Conservation (phyloP, 2,888 invertebrate genomes). For the Portevinia maculata region DNA sequence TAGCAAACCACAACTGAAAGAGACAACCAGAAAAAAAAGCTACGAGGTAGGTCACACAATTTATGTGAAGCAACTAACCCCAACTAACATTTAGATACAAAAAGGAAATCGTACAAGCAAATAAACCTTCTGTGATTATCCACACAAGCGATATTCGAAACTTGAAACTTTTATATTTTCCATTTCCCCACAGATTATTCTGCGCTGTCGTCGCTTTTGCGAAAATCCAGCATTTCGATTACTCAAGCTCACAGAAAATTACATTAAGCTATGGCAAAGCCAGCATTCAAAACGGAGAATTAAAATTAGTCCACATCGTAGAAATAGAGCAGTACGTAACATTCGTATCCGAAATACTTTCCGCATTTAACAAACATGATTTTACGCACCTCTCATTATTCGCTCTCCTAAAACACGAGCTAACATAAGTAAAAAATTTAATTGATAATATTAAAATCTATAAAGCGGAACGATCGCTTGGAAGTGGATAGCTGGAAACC, state of each 20-base stretch:
- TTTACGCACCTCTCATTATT: not conserved
- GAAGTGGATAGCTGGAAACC: slow-evolving; percentile 20
- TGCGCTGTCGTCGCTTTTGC: slow-evolving; percentile 1
- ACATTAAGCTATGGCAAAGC: slow-evolving; percentile 11
- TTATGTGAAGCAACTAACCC: not conserved
- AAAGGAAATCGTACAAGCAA: slow-evolving; percentile 28
- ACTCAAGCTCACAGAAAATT: slow-evolving; percentile 12
- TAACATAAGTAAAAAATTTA: slow-evolving; percentile 4
- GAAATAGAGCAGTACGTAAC: slow-evolving; percentile 30
- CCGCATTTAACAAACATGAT: not conserved
- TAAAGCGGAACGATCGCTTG: not conserved
- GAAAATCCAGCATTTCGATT: slow-evolving; percentile 25
- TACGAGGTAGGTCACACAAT: no score
- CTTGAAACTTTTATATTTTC: not conserved
- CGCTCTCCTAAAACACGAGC: not conserved
- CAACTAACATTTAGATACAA: no score
- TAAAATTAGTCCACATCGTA: slow-evolving; percentile 22
- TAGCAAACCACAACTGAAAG: no score
- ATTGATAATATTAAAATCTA: slow-evolving; percentile 14
- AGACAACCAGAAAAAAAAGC: not conserved
- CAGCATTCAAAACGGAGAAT: slow-evolving; percentile 30
- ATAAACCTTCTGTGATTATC: slow-evolving; percentile 12
- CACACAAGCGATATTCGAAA: slow-evolving; percentile 15
- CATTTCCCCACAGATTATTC: slow-evolving; percentile 6
- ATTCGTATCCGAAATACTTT: slow-evolving; percentile 12